These are phyloP conservation scores for Lota lota DNA, from an alignment of 2,113 vertebrate genomes.

Conservation along the genomic window DNA sequence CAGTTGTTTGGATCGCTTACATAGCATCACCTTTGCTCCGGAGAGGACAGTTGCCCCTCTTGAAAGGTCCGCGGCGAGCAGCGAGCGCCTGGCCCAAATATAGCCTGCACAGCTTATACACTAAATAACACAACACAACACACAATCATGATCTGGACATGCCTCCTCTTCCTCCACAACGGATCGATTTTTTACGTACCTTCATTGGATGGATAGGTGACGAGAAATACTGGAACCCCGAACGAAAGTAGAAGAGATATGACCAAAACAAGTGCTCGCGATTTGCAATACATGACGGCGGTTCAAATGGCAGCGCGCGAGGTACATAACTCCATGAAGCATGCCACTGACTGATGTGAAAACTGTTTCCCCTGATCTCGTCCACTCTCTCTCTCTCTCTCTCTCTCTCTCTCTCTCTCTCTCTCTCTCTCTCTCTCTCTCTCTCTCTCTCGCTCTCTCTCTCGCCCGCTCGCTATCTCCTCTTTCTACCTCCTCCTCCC, in stretches of 20 bases:
- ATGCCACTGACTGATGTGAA: constrained; percentile 86
- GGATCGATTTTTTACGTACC: constrained; percentile 70
- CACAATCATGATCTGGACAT: constrained; percentile 7
- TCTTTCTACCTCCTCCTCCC: background rate
- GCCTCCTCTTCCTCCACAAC: constrained; percentile 5
- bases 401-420: constrained; percentile 14
- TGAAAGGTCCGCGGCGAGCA: background rate
- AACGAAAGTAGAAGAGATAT: constrained; percentile 64
- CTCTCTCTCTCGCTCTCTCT: constrained; percentile 11
- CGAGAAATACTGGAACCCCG: constrained; percentile 67
- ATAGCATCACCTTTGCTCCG: background rate
- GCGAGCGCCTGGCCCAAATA: background rate
- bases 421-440: background rate
- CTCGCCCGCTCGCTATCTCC: constrained; percentile 18
- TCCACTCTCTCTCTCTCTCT: constrained; percentile 51
- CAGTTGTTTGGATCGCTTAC: too few species aligned
- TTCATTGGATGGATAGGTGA: constrained; percentile 85
- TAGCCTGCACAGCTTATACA: background rate
- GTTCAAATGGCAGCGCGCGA: constrained; percentile 79
- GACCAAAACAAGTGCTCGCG: constrained; percentile 68
- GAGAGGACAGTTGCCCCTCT: too few species aligned
- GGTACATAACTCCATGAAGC: constrained; percentile 89
- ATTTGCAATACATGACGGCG: constrained; percentile 88
- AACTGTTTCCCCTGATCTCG: constrained; percentile 59
- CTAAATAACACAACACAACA: background rate